These are phyloP conservation scores for Galago senegalensis DNA, from an alignment of 2,797 vertebrate genomes.

Conservation along the genomic window DNA sequence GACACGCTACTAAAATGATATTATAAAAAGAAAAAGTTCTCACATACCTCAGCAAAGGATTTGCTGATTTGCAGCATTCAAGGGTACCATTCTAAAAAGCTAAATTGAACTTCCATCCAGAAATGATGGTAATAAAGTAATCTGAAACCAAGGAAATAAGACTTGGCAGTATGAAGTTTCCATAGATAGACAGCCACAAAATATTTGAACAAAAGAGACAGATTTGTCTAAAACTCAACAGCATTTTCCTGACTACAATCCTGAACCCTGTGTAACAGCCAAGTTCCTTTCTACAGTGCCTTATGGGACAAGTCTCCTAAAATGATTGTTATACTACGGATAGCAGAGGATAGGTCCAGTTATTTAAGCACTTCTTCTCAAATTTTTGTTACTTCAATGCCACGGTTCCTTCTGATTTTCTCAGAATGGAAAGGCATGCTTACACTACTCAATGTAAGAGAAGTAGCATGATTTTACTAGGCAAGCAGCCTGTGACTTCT, in stretches of 20 bases:
- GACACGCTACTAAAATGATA: neutral
- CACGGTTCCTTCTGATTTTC: neutral
- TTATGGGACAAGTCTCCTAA: constrained; percentile 8
- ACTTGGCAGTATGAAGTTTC: neutral
- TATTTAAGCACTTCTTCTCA: constrained; percentile 22
- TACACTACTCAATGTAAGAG: neutral
- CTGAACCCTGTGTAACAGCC: neutral
- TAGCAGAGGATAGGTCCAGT: neutral
- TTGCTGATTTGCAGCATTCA: neutral
- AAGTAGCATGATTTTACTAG: constrained; percentile 2
- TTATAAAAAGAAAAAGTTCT: neutral
- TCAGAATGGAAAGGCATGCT: neutral
- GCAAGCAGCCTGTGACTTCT: neutral
- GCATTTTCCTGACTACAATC: constrained; percentile 42
- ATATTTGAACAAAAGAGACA: constrained; percentile 33
- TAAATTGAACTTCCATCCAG: constrained; percentile 17
- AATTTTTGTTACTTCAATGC: constrained; percentile 35
- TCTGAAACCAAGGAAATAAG: constrained; percentile 47
- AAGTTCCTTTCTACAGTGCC: neutral
- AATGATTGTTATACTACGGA: constrained; percentile 10
- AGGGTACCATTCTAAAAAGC: constrained; percentile 50
- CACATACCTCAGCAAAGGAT: neutral
- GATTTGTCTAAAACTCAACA: constrained; percentile 27
- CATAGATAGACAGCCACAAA: neutral
- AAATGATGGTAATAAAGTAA: constrained; percentile 57